Percentiles rank a stretch among this genome's conserved stretches.
Conservation (phyloP, 2,113 vertebrate genomes). For the Pteropus alecto region DNA sequence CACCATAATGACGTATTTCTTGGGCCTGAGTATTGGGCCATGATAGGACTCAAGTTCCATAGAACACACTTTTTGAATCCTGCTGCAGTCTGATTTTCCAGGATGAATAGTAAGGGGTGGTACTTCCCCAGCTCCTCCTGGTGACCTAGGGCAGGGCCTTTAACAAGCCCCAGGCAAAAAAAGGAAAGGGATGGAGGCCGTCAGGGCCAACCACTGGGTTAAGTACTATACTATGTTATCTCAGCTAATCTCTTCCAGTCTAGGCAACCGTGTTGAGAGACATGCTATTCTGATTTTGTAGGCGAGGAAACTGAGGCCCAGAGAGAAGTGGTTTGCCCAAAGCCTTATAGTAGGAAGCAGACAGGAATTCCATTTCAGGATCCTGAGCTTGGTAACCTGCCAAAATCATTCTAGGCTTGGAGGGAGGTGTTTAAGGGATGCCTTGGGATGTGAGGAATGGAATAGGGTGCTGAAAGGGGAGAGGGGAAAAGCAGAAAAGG, state of each 20-base stretch:
- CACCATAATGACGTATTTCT: not conserved
- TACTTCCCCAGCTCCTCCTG: not conserved
- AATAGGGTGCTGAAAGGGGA: not conserved
- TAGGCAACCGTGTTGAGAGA: not conserved
- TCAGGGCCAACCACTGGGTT: not conserved
- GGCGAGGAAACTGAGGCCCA: not conserved
- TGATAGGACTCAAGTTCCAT: not conserved
- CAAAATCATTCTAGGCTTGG: not conserved
- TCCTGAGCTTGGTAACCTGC: not conserved
- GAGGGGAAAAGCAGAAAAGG: not conserved
- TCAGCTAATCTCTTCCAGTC: not conserved
- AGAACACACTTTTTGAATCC: not conserved
- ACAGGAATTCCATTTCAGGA: not conserved
- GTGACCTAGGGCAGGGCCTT: not conserved
- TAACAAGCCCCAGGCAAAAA: not conserved
- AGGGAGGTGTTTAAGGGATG: not conserved
- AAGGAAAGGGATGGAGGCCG: not conserved
- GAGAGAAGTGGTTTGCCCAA: not conserved
- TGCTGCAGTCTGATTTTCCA: not conserved
- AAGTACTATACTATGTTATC: not conserved
- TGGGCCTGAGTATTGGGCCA: not conserved
- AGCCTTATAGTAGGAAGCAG: not conserved
- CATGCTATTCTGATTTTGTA: not conserved
- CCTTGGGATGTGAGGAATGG: not conserved
- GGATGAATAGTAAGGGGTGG: rapidly evolving